phyloP scores from a whole-genome alignment of 2,888 invertebrate species.

The Craniophora ligustri region DNA sequence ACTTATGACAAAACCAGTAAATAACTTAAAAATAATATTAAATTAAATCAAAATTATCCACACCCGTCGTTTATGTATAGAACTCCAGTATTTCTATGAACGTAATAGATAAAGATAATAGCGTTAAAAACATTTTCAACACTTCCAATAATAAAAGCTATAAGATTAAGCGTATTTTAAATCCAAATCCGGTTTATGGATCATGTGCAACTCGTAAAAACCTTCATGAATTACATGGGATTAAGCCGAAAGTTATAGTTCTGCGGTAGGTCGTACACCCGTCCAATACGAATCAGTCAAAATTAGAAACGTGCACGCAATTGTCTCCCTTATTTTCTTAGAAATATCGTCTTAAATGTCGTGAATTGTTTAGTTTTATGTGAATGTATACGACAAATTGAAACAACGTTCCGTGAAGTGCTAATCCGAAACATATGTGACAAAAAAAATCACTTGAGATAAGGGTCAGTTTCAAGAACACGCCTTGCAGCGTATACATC shows the following conservation, averaged over 20 bases:
- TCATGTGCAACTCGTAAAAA: constrained; percentile 77
- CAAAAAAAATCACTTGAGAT: constrained; percentile 82
- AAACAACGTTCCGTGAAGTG: constrained; percentile 81
- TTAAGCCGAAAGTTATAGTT: constrained; percentile 78
- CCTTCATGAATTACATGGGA: constrained; percentile 79
- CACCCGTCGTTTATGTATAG: constrained; percentile 37
- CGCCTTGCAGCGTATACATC: constrained; percentile 75
- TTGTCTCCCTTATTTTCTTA: constrained; percentile 45
- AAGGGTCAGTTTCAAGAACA: constrained; percentile 86
- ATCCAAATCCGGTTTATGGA: constrained; percentile 65
- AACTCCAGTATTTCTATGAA: constrained; percentile 43
- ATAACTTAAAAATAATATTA: constrained; percentile 36
- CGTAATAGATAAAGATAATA: constrained; percentile 51
- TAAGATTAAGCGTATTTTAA: constrained; percentile 62
- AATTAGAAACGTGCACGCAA: constrained; percentile 46
- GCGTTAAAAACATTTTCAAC: constrained; percentile 52
- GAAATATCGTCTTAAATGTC: constrained; percentile 54
- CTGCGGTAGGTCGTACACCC: constrained; percentile 83
- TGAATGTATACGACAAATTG: constrained; percentile 66
- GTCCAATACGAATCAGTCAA: constrained; percentile 50
- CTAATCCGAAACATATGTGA: constrained; percentile 87
- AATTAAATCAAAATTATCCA: constrained; percentile 42
- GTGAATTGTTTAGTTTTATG: constrained; percentile 41
- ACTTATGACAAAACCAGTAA: constrained; percentile 34
- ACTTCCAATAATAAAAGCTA: constrained; percentile 51